A percentile compares a stretch with the other conserved stretches of the same genome.
Evolutionary conservation across 2,113 vertebrate genomes (phyloP).

Genomic region (rabbit (Oryctolagus cuniculus)): mOryCun1.1 NC_091434.1:105007501-105008000

Average conservation of each 20-base stretch:
- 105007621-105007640: not conserved
- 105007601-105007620: not conserved
- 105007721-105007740: not conserved
- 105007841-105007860: not conserved
- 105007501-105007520: no score
- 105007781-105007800: not conserved
- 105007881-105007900: not conserved
- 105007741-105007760: not conserved
- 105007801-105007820: not conserved
- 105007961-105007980: not conserved
- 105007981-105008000: not conserved
- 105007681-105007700: not conserved
- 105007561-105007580: not conserved
- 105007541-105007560: not conserved
- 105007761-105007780: not conserved
- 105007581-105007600: not conserved
- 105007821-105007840: not conserved
- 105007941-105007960: not conserved
- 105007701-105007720: not conserved
- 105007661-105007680: not conserved
- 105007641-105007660: not conserved
- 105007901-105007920: not conserved
- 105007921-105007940: not conserved
- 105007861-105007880: not conserved
- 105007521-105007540: no score